A percentile compares a stretch with the other conserved stretches of the same genome.
Evolutionary conservation across 2,113 vertebrate genomes (phyloP).

Genomic region (Corvus moneduloides): DNA sequence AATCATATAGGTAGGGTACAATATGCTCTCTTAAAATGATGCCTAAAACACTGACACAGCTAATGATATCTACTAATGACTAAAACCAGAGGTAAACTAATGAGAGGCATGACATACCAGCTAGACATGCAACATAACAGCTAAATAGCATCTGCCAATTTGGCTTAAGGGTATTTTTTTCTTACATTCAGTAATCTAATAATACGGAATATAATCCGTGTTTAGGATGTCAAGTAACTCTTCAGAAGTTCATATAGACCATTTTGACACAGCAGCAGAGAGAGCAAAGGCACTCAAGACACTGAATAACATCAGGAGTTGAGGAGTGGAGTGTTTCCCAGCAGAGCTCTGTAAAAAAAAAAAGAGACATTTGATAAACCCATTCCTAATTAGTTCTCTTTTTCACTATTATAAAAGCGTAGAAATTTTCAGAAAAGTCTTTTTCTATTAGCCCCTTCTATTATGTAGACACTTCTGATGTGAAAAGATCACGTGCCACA

Average conservation of each 20-base stretch:
- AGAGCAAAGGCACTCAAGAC: slow-evolving; percentile 43
- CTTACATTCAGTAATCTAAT: not conserved
- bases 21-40: slow-evolving; percentile 1
- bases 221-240: not conserved
- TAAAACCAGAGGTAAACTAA: slow-evolving; percentile 27
- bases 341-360: slow-evolving; percentile 24
- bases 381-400: not conserved
- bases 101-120: slow-evolving; percentile 1
- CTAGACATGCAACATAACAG: not conserved
- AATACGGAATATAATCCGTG: not conserved
- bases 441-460: not conserved
- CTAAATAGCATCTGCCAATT: not conserved
- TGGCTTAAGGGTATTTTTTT: not conserved
- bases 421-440: not conserved
- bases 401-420: not conserved
- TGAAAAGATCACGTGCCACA: not conserved
- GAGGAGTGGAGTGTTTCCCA: slow-evolving; percentile 26
- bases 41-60: slow-evolving; percentile 23
- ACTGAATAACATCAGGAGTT: slow-evolving; percentile 39
- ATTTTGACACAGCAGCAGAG: slow-evolving; percentile 36
- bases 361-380: not conserved
- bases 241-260: slow-evolving; percentile 51
- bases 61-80: slow-evolving; percentile 13
- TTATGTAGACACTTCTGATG: not conserved
- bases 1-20: not conserved